These are phyloP conservation scores for Geophilus truncorum DNA, from an alignment of 2,888 invertebrate genomes.

Conservation along the genomic window DNA sequence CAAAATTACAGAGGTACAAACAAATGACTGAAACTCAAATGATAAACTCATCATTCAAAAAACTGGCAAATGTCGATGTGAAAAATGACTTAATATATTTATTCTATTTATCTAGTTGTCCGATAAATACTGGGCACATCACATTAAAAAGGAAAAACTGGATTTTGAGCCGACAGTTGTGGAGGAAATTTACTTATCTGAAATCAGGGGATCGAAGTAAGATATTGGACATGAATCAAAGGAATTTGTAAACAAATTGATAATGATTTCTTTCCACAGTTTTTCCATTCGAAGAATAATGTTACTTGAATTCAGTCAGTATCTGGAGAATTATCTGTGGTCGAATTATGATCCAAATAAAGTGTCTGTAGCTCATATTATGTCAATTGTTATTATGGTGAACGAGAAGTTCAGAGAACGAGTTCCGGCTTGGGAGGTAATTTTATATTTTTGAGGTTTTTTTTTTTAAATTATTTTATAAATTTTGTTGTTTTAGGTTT, in stretches of 20 bases:
- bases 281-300: constrained; percentile 83
- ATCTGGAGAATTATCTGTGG: constrained; percentile 95
- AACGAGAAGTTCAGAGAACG: constrained; percentile 98
- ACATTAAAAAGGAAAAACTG: constrained; percentile 65
- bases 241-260: constrained; percentile 39
- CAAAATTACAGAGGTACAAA: constrained; percentile 82
- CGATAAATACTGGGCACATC: constrained; percentile 87
- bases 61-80: no score
- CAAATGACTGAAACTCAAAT: no score
- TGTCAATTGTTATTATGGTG: constrained; percentile 96
- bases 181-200: constrained; percentile 80
- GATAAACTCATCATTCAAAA: no score
- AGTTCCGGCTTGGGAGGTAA: constrained; percentile 90
- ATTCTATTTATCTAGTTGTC: constrained; percentile 63
- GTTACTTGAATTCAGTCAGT: constrained; percentile 93
- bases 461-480: constrained; percentile 23
- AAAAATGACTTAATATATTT: constrained; percentile 43
- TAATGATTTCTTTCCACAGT: constrained; percentile 42
- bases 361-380: constrained; percentile 77
- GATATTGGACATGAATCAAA: no score
- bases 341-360: constrained; percentile 77
- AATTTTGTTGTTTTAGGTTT: constrained; percentile 57
- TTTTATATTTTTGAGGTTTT: constrained; percentile 38
- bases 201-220: constrained; percentile 76
- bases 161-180: constrained; percentile 68